Evolutionary conservation across 1,140 invertebrate species (phyloP).

Genomic region (Cecropterus lyciades): DNA sequence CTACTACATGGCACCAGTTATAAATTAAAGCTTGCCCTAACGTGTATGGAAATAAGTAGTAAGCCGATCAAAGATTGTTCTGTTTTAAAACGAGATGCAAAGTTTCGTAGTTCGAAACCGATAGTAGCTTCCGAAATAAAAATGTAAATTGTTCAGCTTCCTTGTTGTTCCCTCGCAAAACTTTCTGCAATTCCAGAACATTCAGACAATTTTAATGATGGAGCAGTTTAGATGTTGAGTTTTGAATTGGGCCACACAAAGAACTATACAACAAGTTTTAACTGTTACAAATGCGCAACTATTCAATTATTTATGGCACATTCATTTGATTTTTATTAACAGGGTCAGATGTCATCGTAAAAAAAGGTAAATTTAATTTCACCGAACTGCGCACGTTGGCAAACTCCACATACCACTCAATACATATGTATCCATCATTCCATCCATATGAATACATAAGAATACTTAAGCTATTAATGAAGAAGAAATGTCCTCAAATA

Average conservation of each 20-base stretch:
- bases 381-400: no score
- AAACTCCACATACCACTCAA: no score
- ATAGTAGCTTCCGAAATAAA: conserved; percentile 65
- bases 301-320: no score
- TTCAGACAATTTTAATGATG: conserved; percentile 54
- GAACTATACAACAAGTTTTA: not conserved
- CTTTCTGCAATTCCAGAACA: conserved; percentile 51
- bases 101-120: conserved; percentile 64
- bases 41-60: conserved; percentile 56
- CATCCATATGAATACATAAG: no score
- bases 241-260: not conserved
- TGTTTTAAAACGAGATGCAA: conserved; percentile 62
- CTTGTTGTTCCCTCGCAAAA: conserved; percentile 47
- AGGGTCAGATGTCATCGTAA: no score
- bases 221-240: conserved; percentile 37
- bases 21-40: conserved; percentile 15
- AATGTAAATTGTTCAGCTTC: conserved; percentile 66
- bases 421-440: no score
- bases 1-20: no score
- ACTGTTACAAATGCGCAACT: no score
- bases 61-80: conserved; percentile 72
- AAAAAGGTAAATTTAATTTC: no score
- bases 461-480: no score
- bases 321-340: no score
- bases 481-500: no score